Conservation (phyloP, 2,797 vertebrate species). For the Cetoscarus ocellatus region DNA sequence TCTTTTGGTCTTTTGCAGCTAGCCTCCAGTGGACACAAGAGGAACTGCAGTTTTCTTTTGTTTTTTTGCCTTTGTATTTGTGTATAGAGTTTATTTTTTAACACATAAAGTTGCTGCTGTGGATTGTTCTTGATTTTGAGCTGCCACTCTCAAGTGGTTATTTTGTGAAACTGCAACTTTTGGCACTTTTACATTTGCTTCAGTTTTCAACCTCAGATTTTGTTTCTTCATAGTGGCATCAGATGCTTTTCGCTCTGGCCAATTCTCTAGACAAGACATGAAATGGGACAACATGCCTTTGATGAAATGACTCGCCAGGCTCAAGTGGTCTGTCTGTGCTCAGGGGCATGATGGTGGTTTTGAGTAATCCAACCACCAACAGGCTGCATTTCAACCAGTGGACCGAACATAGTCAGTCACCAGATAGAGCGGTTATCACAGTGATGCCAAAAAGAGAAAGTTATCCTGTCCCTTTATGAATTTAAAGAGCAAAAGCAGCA, state of each 20-base stretch:
- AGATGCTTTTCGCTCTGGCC: slow-evolving; percentile 38
- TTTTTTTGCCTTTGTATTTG: no score
- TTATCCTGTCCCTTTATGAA: slow-evolving; percentile 35
- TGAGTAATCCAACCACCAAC: slow-evolving; percentile 70
- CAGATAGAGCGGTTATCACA: slow-evolving; percentile 62
- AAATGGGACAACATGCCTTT: slow-evolving; percentile 64
- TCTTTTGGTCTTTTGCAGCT: no score
- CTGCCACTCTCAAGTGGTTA: neutral
- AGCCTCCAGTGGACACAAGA: no score
- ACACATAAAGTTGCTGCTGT: neutral
- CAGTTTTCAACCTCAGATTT: neutral
- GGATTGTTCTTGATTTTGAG: neutral
- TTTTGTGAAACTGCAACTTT: neutral
- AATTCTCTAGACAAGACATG: slow-evolving; percentile 41
- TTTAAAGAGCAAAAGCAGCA: slow-evolving; percentile 19
- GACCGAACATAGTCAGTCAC: slow-evolving; percentile 67
- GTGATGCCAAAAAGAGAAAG: slow-evolving; percentile 26
- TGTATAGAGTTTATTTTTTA: no score
- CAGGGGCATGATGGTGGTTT: slow-evolving; percentile 72
- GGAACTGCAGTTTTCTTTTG: no score
- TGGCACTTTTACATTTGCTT: neutral
- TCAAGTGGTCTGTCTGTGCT: slow-evolving; percentile 63
- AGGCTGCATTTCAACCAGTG: slow-evolving; percentile 65
- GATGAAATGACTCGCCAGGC: slow-evolving; percentile 69
- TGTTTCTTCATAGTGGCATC: slow-evolving; percentile 10